phyloP scores from a whole-genome alignment of 2,113 vertebrate species.

The Mobula birostris region DNA sequence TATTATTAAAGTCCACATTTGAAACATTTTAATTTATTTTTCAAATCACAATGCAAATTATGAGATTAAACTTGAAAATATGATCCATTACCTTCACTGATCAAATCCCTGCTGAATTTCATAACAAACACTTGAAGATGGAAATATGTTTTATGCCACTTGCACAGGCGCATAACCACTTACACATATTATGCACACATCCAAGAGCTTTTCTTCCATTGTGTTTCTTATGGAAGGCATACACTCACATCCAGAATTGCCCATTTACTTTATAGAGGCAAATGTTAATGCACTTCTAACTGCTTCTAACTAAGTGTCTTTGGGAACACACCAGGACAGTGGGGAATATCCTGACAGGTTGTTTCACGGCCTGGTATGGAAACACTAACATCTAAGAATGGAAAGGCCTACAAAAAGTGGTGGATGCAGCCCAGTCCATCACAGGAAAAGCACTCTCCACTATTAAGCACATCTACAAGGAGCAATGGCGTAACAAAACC shows the following conservation, averaged over 20 bases:
- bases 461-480: too few species aligned
- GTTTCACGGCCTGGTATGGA: too few species aligned
- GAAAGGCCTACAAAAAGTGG: too few species aligned
- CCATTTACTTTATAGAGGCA: not conserved
- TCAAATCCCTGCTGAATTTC: not conserved
- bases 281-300: not conserved
- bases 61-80: not conserved
- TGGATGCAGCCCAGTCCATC: too few species aligned
- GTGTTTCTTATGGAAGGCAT: not conserved
- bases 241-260: not conserved
- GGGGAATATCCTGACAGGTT: too few species aligned
- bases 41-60: not conserved
- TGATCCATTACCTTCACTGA: not conserved
- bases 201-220: not conserved
- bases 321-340: too few species aligned
- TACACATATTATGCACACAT: not conserved
- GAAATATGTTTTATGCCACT: not conserved
- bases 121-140: not conserved
- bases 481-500: too few species aligned
- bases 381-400: too few species aligned
- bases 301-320: not conserved
- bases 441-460: too few species aligned
- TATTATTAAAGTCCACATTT: not conserved
- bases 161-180: too few species aligned
- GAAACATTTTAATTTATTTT: not conserved